A percentile compares a stretch with the other conserved stretches of the same genome.
These are phyloP conservation scores for Drosophila mettleri DNA, from an alignment of 2,888 invertebrate genomes.

Conservation along the genomic window DNA sequence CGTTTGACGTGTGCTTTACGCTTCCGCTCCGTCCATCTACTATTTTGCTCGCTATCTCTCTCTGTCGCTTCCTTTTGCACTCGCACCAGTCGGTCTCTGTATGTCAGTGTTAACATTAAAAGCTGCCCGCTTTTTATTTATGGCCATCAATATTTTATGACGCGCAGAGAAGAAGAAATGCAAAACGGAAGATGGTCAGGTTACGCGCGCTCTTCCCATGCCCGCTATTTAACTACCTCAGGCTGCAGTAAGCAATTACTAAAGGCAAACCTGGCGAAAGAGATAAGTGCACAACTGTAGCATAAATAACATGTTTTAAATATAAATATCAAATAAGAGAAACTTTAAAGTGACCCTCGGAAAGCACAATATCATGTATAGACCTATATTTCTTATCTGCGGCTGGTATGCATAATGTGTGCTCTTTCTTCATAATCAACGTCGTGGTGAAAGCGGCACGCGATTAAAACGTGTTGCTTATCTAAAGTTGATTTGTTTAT, in stretches of 20 bases:
- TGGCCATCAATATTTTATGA: slow-evolving; percentile 76
- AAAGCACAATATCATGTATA: not conserved
- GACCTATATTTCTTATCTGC: not conserved
- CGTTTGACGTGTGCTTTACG: slow-evolving; percentile 21
- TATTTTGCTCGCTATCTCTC: not conserved
- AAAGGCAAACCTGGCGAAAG: slow-evolving; percentile 13
- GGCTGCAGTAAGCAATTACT: slow-evolving; percentile 34
- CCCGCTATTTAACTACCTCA: not conserved
- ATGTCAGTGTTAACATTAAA: slow-evolving; percentile 58
- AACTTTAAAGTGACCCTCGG: slow-evolving; percentile 1
- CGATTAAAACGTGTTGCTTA: slow-evolving; percentile 44
- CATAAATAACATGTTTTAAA: slow-evolving; percentile 24
- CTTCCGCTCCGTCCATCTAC: slow-evolving; percentile 6
- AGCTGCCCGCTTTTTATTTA: slow-evolving; percentile 72
- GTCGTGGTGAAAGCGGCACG: slow-evolving; percentile 43
- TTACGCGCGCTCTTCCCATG: not conserved
- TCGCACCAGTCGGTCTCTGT: not conserved
- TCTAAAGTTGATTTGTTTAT: slow-evolving; percentile 16
- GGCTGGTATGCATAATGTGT: not conserved
- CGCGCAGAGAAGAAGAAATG: slow-evolving; percentile 33
- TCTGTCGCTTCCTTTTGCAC: not conserved
- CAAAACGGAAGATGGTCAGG: slow-evolving; percentile 37
- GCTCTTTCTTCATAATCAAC: slow-evolving; percentile 5
- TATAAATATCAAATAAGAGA: slow-evolving; percentile 8
- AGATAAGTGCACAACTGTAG: slow-evolving; percentile 1